Conservation (phyloP, 2,113 vertebrate species). For the Mobula birostris region DNA sequence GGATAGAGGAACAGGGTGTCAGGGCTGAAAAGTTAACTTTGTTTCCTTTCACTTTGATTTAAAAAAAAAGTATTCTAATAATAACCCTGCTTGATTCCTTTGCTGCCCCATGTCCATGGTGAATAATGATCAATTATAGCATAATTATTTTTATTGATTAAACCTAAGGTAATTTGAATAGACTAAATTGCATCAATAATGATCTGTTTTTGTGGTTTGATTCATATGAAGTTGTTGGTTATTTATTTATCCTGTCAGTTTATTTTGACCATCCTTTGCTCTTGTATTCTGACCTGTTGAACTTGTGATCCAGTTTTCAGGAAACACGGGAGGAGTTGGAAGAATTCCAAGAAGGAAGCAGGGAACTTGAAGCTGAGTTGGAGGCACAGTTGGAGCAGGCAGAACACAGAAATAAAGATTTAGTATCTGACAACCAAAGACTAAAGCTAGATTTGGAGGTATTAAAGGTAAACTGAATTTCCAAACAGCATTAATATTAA, state of each 20-base stretch:
- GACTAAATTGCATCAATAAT: neutral
- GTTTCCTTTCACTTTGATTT: no score
- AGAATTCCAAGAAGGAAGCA: conserved; percentile 96
- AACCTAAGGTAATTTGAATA: neutral
- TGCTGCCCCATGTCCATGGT: neutral
- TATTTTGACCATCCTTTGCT: no score
- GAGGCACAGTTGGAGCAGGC: conserved; percentile 89
- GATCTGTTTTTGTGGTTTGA: neutral
- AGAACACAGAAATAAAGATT: conserved; percentile 85
- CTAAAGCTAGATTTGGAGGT: conserved; percentile 81
- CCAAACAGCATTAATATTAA: neutral
- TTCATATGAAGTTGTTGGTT: neutral
- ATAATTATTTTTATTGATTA: neutral
- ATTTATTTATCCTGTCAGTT: neutral
- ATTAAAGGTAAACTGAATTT: conserved; percentile 72
- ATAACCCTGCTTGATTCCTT: neutral
- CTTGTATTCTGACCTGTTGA: neutral
- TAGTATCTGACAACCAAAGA: conserved; percentile 89
- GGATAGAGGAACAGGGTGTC: no score
- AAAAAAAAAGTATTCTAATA: neutral
- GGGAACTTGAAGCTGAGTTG: conserved; percentile 91
- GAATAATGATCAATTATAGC: neutral
- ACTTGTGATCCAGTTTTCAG: conserved; percentile 64
- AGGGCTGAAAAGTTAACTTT: no score
- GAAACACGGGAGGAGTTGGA: conserved; percentile 92